Conservation (phyloP, 1,140 invertebrate species). For the Hydropsyche tenuis region DNA sequence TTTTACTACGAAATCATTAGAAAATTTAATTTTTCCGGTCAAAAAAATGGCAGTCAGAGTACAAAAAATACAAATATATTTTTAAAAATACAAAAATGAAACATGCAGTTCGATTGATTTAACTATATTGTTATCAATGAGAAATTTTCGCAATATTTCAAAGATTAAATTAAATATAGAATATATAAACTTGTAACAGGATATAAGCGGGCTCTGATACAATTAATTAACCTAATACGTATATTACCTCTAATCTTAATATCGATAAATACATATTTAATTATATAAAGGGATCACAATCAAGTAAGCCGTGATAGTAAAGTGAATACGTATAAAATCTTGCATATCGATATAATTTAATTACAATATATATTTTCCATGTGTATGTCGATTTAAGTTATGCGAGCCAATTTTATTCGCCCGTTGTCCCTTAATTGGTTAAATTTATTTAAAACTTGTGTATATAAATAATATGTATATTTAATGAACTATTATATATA, state of each 20-base stretch:
- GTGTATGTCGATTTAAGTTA: background rate
- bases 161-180: slow-evolving; percentile 29
- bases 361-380: background rate
- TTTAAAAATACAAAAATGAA: background rate
- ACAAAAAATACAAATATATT: slow-evolving; percentile 18
- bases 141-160: background rate
- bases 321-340: slow-evolving; percentile 36
- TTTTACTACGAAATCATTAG: no score
- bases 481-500: slow-evolving; percentile 25
- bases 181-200: slow-evolving; percentile 39
- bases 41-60: background rate
- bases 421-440: background rate
- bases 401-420: background rate
- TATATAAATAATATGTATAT: slow-evolving; percentile 14
- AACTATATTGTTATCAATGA: background rate
- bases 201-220: slow-evolving; percentile 38
- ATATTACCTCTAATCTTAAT: slow-evolving; percentile 32
- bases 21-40: no score
- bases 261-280: slow-evolving; percentile 15
- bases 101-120: background rate
- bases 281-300: slow-evolving; percentile 36
- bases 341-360: background rate
- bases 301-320: slow-evolving; percentile 32
- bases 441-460: slow-evolving; percentile 9
- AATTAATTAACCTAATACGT: slow-evolving; percentile 40